phyloP scores from a whole-genome alignment of 1,140 invertebrate genomes.

The Hypsibius dujardini region DNA sequence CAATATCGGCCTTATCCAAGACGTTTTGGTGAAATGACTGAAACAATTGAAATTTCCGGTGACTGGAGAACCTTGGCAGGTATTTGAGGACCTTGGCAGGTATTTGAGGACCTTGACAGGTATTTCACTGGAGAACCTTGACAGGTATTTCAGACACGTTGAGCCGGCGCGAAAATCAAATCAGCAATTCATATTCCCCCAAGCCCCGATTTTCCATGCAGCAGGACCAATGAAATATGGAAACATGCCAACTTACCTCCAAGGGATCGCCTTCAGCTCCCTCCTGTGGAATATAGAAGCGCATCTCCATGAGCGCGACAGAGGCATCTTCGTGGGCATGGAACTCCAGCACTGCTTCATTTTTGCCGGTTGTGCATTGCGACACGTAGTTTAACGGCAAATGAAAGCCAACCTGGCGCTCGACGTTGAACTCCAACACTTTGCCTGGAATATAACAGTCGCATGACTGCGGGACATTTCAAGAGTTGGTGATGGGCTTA shows the following conservation, averaged over 20 bases:
- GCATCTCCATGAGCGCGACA: constrained; percentile 86
- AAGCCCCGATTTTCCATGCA: no score
- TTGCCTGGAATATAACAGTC: constrained; percentile 40
- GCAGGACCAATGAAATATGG: no score
- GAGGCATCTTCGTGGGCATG: constrained; percentile 97
- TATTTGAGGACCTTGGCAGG: no score
- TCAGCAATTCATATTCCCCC: no score
- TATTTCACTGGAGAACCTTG: no score
- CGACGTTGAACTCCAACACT: constrained; percentile 75
- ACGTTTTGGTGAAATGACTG: constrained; percentile 74
- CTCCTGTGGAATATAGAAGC: constrained; percentile 79
- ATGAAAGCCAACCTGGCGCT: constrained; percentile 76
- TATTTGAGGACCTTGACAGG: no score
- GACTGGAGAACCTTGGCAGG: no score
- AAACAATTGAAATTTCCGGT: no score
- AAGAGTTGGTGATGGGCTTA: background rate
- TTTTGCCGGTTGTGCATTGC: constrained; percentile 88
- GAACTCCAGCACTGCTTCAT: constrained; percentile 95
- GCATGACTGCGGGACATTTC: background rate
- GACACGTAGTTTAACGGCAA: constrained; percentile 87
- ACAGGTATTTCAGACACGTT: no score
- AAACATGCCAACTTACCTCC: constrained; percentile 37
- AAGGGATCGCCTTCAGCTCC: constrained; percentile 72
- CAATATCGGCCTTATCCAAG: constrained; percentile 88
- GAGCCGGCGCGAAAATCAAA: no score